Conservation (phyloP, 2,113 vertebrate species). For the Proteles cristata region DNA sequence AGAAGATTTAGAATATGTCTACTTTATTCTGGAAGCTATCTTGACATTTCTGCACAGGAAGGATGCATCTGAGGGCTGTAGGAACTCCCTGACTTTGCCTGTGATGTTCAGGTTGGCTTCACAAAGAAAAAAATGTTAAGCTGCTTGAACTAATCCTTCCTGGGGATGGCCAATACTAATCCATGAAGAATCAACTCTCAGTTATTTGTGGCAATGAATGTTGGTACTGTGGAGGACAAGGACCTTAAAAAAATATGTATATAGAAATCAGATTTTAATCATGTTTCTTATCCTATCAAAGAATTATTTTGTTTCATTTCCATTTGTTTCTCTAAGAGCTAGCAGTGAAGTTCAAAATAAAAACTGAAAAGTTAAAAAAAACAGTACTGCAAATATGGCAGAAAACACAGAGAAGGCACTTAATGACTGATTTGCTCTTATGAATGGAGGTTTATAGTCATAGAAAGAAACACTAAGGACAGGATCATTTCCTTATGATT, state of each 20-base stretch:
- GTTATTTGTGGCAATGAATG: neutral
- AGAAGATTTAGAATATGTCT: neutral
- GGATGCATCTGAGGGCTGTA: accelerated
- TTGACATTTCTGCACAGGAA: neutral
- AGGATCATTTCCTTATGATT: neutral
- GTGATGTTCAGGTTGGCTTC: neutral
- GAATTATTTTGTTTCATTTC: neutral
- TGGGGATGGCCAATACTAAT: neutral
- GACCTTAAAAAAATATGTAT: neutral
- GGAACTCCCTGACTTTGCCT: neutral
- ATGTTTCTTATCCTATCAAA: neutral
- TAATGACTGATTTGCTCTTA: conserved; percentile 33
- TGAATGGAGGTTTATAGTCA: neutral
- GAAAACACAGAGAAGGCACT: neutral
- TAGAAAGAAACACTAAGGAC: neutral
- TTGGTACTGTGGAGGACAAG: neutral
- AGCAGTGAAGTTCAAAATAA: neutral
- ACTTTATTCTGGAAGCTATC: neutral
- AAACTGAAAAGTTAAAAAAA: neutral
- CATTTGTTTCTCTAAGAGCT: neutral
- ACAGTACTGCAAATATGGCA: accelerated
- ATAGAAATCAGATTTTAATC: neutral
- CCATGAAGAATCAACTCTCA: conserved; percentile 16
- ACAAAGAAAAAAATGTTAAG: conserved; percentile 11
- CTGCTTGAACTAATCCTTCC: conserved; percentile 54